phyloP scores from a whole-genome alignment of 2,113 vertebrate species.

The Mastomys coucha region DNA sequence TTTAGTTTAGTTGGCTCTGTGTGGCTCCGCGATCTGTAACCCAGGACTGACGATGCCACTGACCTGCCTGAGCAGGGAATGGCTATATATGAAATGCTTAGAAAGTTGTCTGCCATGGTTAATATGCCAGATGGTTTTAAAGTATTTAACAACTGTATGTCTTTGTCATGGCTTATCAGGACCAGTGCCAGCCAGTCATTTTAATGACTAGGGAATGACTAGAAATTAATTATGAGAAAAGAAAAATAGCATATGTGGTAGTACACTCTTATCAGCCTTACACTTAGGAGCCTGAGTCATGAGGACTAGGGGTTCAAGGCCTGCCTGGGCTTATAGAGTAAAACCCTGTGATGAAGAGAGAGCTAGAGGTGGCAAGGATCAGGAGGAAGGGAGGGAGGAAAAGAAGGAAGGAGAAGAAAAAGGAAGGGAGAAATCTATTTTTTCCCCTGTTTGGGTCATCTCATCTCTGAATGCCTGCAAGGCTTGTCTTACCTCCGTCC shows the following conservation, averaged over 20 bases:
- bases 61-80: neutral
- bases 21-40: neutral
- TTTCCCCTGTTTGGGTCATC: neutral
- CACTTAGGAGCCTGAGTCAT: neutral
- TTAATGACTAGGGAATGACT: neutral
- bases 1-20: fast-evolving
- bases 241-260: neutral
- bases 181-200: neutral
- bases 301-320: neutral
- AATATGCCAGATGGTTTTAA: neutral
- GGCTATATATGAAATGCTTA: neutral
- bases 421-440: fast-evolving
- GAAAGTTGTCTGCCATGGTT: neutral
- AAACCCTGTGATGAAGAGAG: neutral
- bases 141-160: fast-evolving
- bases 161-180: neutral
- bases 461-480: neutral
- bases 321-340: neutral
- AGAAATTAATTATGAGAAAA: neutral
- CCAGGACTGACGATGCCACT: fast-evolving
- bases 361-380: neutral
- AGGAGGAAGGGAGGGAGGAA: neutral
- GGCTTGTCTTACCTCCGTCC: neutral
- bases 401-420: neutral
- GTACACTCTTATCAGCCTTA: no score